These are phyloP conservation scores for Zaprionus ghesquierei DNA, from an alignment of 1,140 invertebrate species.

Conservation along the genomic window DNA sequence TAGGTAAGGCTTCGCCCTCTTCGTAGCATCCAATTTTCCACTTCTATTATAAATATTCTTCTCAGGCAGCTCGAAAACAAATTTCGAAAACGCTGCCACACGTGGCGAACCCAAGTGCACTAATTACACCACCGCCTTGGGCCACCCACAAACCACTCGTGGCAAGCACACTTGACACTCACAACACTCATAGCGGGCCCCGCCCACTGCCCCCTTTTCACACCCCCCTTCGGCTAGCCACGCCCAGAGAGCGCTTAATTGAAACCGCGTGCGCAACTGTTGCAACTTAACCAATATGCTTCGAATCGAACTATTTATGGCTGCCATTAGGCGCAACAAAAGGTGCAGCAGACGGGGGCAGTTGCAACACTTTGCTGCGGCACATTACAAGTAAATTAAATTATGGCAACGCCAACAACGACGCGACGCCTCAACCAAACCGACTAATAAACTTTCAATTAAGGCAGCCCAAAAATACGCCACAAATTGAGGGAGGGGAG, in stretches of 20 bases:
- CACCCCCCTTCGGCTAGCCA: conserved; percentile 33
- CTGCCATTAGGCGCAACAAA: conserved; percentile 35
- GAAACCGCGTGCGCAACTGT: conserved; percentile 43
- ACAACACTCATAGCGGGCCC: conserved; percentile 40
- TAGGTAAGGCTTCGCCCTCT: too few relatives aligned
- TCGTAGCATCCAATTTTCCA: too few relatives aligned
- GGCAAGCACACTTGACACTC: neutral
- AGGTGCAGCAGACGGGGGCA: conserved; percentile 13
- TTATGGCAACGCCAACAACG: conserved; percentile 47
- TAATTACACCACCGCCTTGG: conserved; percentile 29
- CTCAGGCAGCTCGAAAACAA: neutral
- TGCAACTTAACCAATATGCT: conserved; percentile 31
- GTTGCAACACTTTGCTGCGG: conserved; percentile 10
- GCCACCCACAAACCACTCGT: conserved; percentile 19
- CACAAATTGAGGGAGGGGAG: conserved; percentile 25
- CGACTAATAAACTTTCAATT: conserved; percentile 76
- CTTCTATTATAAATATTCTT: too few relatives aligned
- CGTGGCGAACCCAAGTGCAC: neutral
- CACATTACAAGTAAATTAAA: conserved; percentile 68
- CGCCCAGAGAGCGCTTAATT: conserved; percentile 56
- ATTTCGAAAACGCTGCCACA: neutral
- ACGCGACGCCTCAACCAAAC: conserved; percentile 40
- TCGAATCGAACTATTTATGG: conserved; percentile 43
- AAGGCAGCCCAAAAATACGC: conserved; percentile 55
- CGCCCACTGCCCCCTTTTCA: conserved; percentile 5